phyloP scores from a whole-genome alignment of 2,888 invertebrate species.

The Hemistola chrysoprasaria region DNA sequence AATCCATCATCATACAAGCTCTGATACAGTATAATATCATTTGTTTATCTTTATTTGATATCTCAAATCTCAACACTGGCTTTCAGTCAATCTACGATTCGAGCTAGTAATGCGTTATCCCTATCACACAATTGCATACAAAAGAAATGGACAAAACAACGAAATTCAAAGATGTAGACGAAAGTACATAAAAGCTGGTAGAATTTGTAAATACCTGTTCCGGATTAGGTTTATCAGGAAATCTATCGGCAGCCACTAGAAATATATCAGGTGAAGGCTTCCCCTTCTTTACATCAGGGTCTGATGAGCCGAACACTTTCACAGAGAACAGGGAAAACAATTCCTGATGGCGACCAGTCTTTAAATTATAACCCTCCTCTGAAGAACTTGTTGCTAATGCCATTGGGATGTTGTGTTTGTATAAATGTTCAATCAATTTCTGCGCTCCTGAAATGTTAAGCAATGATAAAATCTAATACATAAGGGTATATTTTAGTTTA shows the following conservation, averaged over 20 bases:
- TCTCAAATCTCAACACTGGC: no score
- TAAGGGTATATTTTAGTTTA: background rate
- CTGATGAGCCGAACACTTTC: conserved; percentile 90
- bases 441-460: conserved; percentile 86
- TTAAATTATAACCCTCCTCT: conserved; percentile 86
- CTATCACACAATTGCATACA: no score
- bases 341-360: conserved; percentile 85
- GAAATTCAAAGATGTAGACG: no score
- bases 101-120: no score
- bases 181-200: no score
- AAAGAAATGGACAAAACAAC: no score
- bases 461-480: no score
- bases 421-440: conserved; percentile 88
- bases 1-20: no score
- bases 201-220: conserved; percentile 61
- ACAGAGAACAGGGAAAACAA: conserved; percentile 87
- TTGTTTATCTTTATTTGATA: no score
- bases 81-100: no score
- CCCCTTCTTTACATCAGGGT: conserved; percentile 91
- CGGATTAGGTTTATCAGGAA: conserved; percentile 84
- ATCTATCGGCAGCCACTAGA: conserved; percentile 87
- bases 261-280: conserved; percentile 96
- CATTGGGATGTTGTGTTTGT: conserved; percentile 87
- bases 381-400: conserved; percentile 94
- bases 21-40: no score